Evolutionary conservation across 92 coral and sea anemone species (phyloP), one percentile per base, ranked within the genome.

Genomic region (Palythoa grandiflora): DNA sequence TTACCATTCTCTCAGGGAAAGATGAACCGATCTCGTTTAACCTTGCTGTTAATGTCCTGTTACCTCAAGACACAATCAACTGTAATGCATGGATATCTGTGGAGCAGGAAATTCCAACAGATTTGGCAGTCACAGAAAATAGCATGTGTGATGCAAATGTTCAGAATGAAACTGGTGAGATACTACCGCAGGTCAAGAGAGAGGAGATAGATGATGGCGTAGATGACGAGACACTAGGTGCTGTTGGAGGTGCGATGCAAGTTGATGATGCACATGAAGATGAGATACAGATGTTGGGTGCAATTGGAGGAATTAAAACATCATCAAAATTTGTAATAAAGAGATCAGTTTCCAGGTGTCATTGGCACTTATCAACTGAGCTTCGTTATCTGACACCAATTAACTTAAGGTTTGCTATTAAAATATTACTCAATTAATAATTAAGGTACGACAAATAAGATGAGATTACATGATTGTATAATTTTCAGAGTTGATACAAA

Each of bases 11-110:
- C 35, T 89, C 85, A 38, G 87, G 44, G 1, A 74, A 57, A 3
- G 87, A 85, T 3, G 92, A 89, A 17, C 87, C 81, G 44, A 91
- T 95, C 52, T 83, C 87, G 59, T 91, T 93, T 77, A 89, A 90
- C 79, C 86, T 97, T 80, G 89, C 78, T 15, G 71, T 97, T 38
- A 94, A 85, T 19, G 94, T 94, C 16, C 89, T 90, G 47, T 77
- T 89, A 70, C 97, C 95, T 35, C 80, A 55, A 61, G 94, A 95
- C 47, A 87, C 78, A 59, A 85, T 97, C 12, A 83, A 89, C 28
- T 84, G 94, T 19, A 93, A 94, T 40, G 98, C 98, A 11, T 92
- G 95, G 78, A 89, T 97, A 35, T 96, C 95, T 21, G 68, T 93
- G 2, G 90, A 93, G 10, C 92, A 59, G 40, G 91, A 84, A 17